Evolutionary conservation across 2,888 invertebrate species (phyloP), one percentile per base, ranked within the genome.

Genomic region (Diaphora mendica): DNA sequence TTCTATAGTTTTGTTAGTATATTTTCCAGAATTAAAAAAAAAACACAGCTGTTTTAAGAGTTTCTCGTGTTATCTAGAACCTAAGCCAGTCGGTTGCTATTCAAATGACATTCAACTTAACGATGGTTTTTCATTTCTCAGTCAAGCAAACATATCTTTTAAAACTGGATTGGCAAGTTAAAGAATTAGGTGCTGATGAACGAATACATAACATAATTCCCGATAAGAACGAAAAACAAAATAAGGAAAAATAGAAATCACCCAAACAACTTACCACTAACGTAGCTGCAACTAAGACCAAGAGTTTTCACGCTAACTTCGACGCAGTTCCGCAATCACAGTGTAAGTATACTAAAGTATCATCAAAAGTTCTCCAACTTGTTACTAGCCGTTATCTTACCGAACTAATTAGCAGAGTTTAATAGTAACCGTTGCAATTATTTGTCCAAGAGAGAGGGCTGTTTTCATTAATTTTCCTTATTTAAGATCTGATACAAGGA

Each of bases 391-490:
- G 30, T 70, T 66, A 66, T 74, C 67, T 70, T 48, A 23, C 11
- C 39, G 35, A 70, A 74, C 62, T 70, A 74, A 74, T 74, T 74
- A 74, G 23, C 35, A 15, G 42, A 73, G 55, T 73, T 73, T 30
- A 72, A 51, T 68, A 35, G 42, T 42, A 42, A 44, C 44, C 69
- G 42, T 48, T 73, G 69, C 68, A 68, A 69, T 69, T 62, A 62
- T 62, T 70, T 69, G 20, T 20, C 9, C 30, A 51, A 51, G 33
- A 33, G 17, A 44, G 33, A 51, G 17, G 5, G 5, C 15, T 62
- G 17, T 17, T 62, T 62, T 30, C 17, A 30, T 30, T 62, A 30
- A 17, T 62, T n/a, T 33, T 44, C 23, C 39, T 11, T 30, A 3
- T 8, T 59, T 70, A 39, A 67, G 44, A 48, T 30, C 62, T 62